Evolutionary conservation across 2,888 invertebrate genomes (phyloP), one percentile per base, ranked within the genome.

Genomic region (Torymus aiolomorphi): DNA sequence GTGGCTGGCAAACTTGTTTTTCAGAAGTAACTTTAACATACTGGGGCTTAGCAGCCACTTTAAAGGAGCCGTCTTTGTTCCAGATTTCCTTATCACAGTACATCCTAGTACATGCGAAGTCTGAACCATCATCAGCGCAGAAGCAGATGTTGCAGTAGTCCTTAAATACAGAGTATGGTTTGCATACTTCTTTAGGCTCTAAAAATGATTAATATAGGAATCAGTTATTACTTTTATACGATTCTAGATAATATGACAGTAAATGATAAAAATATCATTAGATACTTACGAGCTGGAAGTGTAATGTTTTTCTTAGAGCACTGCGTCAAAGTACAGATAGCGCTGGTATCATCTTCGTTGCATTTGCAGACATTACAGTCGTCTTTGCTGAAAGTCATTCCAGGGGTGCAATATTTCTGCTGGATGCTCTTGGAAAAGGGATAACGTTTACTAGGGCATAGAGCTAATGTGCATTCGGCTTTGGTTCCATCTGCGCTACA

Each of bases 361-460:
- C 93, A 93, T 0, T 90, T 90, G 87, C 93, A 93, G 83, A 91
- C 91, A 84, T 92, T 92, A 92, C 31, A 31, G 24, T 12, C 49
- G 13, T 74, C 74, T 42, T 54, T 63, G 13, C 49, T 56, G 56
- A 74, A 74, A 10, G 12, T 42, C 8, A n/a, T 14, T 14, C 59
- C 49, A 20, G 69, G 56, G 2, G 20, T 52, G 13, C 76, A 76
- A 31, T 31, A 31, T 3, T 31, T 31, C 31, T 31, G 31, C 31
- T 31, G 4, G 5, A 2, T 24, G 24, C 24, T 31, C 31, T 31
- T 31, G 5, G 31, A 2, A 31, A 31, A 31, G 31, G 2, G 4
- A 31, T 31, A 2, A 31, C 4, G 31, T 31, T 31, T 3, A 31
- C 31, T 5, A 5, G 31, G 5, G 31, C 31, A 5, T 5, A 31